Evolutionary conservation across 2,888 invertebrate genomes (phyloP).

Genomic region (Scaeva pyrastri): DNA sequence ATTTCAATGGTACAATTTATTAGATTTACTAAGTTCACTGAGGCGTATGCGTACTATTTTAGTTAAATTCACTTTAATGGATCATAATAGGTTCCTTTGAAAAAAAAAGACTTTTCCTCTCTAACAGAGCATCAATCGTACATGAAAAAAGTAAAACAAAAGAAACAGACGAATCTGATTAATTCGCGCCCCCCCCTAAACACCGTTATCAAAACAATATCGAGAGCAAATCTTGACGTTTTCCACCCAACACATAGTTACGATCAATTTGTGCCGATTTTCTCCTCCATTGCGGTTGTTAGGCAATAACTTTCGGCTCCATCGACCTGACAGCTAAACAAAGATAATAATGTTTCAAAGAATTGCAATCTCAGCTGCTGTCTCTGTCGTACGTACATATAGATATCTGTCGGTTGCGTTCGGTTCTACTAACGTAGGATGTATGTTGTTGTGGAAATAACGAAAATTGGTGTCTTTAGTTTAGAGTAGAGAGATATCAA

Average conservation of each 20-base stretch:
- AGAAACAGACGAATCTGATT: not conserved
- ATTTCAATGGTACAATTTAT: no score
- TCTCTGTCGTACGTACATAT: not conserved
- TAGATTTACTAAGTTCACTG: no score
- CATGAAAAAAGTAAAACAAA: not conserved
- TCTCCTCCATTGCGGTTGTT: constrained; percentile 38
- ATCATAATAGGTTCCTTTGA: no score
- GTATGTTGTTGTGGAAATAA: constrained; percentile 43
- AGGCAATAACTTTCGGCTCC: constrained; percentile 53
- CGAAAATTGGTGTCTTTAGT: constrained; percentile 49
- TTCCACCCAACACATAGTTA: constrained; percentile 28
- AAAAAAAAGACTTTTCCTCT: not conserved
- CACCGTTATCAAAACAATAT: constrained; percentile 10
- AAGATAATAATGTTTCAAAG: constrained; percentile 32
- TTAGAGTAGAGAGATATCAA: constrained; percentile 61
- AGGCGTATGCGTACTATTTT: constrained; percentile 3
- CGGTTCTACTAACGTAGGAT: not conserved
- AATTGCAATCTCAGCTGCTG: constrained; percentile 46
- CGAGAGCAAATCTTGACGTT: constrained; percentile 23
- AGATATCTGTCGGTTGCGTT: no score
- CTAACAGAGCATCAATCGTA: not conserved
- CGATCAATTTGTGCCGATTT: constrained; percentile 45
- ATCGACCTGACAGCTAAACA: constrained; percentile 35
- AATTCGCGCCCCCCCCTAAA: no score
- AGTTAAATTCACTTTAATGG: no score